These are phyloP conservation scores for Ctenomys sociabilis DNA, from an alignment of 2,113 vertebrate genomes.

Conservation along the genomic window DNA sequence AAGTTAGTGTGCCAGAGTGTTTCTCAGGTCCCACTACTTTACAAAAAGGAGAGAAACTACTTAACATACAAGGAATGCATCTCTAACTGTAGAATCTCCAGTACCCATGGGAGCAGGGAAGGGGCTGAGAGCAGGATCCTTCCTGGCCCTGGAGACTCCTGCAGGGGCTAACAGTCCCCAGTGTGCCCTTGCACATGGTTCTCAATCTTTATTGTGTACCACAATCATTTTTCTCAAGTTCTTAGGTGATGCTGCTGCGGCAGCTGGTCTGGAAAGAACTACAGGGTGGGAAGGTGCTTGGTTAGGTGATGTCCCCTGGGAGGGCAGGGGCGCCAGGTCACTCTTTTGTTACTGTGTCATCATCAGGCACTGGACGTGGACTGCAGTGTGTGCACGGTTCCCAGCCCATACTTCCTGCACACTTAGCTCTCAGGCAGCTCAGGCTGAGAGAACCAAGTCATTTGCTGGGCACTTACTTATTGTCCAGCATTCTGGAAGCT, in stretches of 20 bases:
- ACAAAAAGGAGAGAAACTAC: not conserved
- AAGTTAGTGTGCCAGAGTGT: fast-evolving
- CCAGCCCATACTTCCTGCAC: not conserved
- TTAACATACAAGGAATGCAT: not conserved
- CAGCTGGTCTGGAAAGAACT: not conserved
- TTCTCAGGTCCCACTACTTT: not conserved
- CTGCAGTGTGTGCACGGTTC: fast-evolving
- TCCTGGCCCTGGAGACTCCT: not conserved
- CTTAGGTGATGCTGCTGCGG: not conserved
- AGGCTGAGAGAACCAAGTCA: not conserved
- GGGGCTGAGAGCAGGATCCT: not conserved
- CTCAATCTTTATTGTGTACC: not conserved
- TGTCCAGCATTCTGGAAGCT: not conserved
- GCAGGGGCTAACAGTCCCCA: not conserved
- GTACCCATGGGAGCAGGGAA: not conserved
- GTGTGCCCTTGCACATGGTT: fast-evolving
- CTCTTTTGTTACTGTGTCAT: too few relatives aligned
- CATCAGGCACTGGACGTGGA: fast-evolving
- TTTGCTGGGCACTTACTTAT: fast-evolving
- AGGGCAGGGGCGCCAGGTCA: not conserved
- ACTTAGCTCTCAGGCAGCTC: not conserved
- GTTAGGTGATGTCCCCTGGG: fast-evolving
- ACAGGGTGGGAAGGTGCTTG: fast-evolving
- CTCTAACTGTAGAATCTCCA: fast-evolving
- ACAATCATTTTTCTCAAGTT: too few relatives aligned